Percentiles rank a stretch among this genome's conserved stretches.
These are phyloP conservation scores for Temnothorax longispinosus DNA, from an alignment of 1,140 invertebrate species.

Conservation along the genomic window DNA sequence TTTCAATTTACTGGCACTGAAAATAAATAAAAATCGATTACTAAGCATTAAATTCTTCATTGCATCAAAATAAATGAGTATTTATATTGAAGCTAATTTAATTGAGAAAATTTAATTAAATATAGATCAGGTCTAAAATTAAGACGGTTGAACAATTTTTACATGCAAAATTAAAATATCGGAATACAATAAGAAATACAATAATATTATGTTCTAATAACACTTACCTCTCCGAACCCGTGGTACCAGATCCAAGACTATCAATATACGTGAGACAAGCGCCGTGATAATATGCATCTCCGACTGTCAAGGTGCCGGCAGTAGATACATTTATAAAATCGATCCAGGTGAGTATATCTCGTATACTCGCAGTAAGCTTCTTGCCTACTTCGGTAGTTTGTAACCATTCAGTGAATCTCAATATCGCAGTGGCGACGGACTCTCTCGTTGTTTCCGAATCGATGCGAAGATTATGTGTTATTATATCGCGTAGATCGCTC, in stretches of 20 bases:
- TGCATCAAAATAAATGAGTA: not conserved
- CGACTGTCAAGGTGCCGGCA: constrained; percentile 84
- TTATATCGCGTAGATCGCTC: constrained; percentile 91
- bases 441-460: constrained; percentile 86
- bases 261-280: constrained; percentile 96
- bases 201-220: constrained; percentile 27
- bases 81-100: not conserved
- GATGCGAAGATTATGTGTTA: constrained; percentile 91
- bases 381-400: constrained; percentile 90
- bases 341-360: constrained; percentile 97
- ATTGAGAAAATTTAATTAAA: not conserved
- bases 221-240: constrained; percentile 87
- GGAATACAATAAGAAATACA: not conserved
- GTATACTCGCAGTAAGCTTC: constrained; percentile 94
- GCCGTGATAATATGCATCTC: constrained; percentile 94
- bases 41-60: not conserved
- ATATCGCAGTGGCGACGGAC: constrained; percentile 89
- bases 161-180: not conserved
- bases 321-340: constrained; percentile 93
- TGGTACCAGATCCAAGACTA: constrained; percentile 92
- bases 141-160: not conserved
- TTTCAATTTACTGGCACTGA: constrained; percentile 83
- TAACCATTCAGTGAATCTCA: constrained; percentile 94
- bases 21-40: constrained; percentile 46
- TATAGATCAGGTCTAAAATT: not conserved